Base-by-base conservation (phyloP, 2,888 invertebrate genomes). In the Lepidonotus clava region DNA sequence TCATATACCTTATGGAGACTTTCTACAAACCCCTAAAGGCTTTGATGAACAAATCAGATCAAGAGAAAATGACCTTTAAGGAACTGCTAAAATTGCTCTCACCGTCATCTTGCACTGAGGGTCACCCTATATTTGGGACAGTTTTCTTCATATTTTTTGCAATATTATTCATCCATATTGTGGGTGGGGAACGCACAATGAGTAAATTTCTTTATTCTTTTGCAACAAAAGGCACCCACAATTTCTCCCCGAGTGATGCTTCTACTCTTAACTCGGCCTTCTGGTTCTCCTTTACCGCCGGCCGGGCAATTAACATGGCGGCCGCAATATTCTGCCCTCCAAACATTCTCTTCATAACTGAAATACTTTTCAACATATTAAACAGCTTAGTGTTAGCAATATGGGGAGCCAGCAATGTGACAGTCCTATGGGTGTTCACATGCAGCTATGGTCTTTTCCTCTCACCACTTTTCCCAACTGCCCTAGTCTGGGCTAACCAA, bases 171-270 rank as follows among this genome's bases (percentile, higher is more conserved):
- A 61, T 87, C 28, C 61, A 87, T 28, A 71, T 85, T 34, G 87
- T 77, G 21, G 87, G 87, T 41, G 87, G 87, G 11, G 87, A 87
- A 40, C 66, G 87, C n/a, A 80, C 66, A 0, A 86, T 61, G 28
- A 51, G 85, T 5, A 87, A 85, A 51, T 87, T 61, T 53, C 28
- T 87, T 21, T 85, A 40, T 38, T 67, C 85, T 21, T 87, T 53
- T 66, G 80, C 83, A 4, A 11, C 0, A 1, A 46, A 85, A 8
- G 36, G 66, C 34, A 51, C 24, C 1, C 41, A 56, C 28, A 56
- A 32, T 0, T 51, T 66, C 46, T 11, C 21, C 6, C 41, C 40
- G n/a, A 46, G 28, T 28, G 11, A 46, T 4, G 86, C 86, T n/a
- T 41, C 83, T 1, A 21, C 36, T 11, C 24, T 86, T 11, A 83